A percentile compares a stretch with the other conserved stretches of the same genome.
Conservation (phyloP, 2,113 vertebrate species). For the Ailurus styani region DNA sequence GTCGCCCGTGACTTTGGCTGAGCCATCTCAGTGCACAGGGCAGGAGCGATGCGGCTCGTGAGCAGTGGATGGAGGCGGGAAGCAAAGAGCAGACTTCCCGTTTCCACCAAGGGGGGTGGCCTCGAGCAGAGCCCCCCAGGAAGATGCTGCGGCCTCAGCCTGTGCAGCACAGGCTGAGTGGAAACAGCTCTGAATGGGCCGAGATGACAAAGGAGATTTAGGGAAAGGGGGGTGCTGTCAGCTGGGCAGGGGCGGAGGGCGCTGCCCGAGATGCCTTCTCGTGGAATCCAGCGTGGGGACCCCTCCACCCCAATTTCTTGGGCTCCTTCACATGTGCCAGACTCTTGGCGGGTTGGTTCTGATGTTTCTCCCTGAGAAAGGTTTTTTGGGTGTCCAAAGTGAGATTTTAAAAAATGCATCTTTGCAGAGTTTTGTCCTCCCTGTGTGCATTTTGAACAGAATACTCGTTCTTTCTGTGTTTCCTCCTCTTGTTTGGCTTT, state of each 20-base stretch:
- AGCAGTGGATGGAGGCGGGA: background rate
- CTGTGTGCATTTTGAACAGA: background rate
- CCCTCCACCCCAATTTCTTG: no score
- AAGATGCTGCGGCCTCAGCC: background rate
- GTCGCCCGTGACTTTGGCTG: background rate
- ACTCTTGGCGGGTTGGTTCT: background rate
- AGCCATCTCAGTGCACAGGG: background rate
- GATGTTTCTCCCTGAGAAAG: background rate
- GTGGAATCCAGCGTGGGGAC: background rate
- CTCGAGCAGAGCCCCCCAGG: background rate
- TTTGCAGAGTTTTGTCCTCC: background rate
- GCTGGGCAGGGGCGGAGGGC: fast-evolving
- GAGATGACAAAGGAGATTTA: fast-evolving
- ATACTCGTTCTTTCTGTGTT: background rate
- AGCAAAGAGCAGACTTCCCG: background rate
- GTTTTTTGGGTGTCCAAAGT: background rate
- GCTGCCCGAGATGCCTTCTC: fast-evolving
- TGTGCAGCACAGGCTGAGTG: fast-evolving
- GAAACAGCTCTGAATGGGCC: background rate
- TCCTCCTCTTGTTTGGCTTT: background rate
- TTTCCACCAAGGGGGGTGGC: background rate
- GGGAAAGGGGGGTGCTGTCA: background rate
- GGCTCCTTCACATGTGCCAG: background rate
- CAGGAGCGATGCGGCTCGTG: background rate
- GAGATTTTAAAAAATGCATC: background rate